Evolutionary conservation across 2,113 vertebrate species (phyloP).

Genomic region (Coryphaenoides rupestris): DNA sequence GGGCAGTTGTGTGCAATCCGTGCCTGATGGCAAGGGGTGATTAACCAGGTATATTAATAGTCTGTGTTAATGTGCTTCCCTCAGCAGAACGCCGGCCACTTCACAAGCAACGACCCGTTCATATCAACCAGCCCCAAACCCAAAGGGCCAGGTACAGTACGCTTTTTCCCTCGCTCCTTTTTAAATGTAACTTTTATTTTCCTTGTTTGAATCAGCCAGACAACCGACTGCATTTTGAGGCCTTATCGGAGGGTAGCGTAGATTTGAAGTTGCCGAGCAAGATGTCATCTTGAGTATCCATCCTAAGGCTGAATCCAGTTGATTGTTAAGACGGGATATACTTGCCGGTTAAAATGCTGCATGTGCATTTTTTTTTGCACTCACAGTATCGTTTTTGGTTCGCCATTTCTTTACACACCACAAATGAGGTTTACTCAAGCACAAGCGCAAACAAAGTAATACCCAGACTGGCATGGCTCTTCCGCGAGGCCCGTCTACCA

Average conservation of each 20-base stretch:
- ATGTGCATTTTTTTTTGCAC: too few relatives aligned
- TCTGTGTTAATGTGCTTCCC: conserved; percentile 7
- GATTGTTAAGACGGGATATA: too few relatives aligned
- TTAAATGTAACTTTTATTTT: not conserved
- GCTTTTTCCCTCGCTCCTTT: not conserved
- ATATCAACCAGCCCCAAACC: conserved; percentile 79
- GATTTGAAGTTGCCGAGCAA: too few relatives aligned
- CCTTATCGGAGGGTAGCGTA: not conserved
- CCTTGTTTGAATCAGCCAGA: not conserved
- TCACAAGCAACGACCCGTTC: conserved; percentile 86
- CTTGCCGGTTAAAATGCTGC: too few relatives aligned
- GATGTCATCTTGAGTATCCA: too few relatives aligned
- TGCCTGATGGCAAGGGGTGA: not conserved
- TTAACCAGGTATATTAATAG: not conserved
- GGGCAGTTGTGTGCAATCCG: not conserved
- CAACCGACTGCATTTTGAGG: not conserved
- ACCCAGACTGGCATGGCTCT: too few relatives aligned
- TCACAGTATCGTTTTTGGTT: too few relatives aligned
- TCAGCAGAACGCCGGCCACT: conserved; percentile 76
- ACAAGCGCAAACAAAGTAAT: too few relatives aligned
- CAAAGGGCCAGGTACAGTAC: conserved; percentile 84
- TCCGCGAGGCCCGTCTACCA: too few relatives aligned
- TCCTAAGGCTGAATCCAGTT: too few relatives aligned
- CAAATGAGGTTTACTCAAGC: too few relatives aligned
- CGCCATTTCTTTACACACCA: too few relatives aligned